These are phyloP conservation scores for Somateria mollissima DNA, from an alignment of 2,797 vertebrate genomes.

Conservation along the genomic window DNA sequence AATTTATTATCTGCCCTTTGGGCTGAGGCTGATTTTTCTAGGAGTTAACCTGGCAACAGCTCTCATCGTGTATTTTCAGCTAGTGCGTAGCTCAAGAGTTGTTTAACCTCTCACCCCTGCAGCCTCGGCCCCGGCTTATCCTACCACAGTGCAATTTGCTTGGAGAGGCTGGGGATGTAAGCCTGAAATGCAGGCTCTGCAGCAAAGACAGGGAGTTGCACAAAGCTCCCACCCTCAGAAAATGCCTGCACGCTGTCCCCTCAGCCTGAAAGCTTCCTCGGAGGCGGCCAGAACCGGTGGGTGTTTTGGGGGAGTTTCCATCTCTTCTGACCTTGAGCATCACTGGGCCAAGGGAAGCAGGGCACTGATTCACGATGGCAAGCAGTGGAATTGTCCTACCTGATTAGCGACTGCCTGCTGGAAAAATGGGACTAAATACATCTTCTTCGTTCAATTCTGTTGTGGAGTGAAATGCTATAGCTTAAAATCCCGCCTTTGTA, in stretches of 20 bases:
- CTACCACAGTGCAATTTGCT: accelerated
- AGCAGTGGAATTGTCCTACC: neutral
- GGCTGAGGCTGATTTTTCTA: neutral
- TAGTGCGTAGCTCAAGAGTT: neutral
- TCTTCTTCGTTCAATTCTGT: neutral
- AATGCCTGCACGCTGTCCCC: neutral
- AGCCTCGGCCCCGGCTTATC: neutral
- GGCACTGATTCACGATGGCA: neutral
- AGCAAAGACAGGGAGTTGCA: neutral
- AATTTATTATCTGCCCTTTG: neutral
- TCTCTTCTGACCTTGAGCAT: neutral
- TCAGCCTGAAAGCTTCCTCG: neutral
- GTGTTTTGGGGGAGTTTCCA: neutral
- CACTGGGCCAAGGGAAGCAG: neutral
- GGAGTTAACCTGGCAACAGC: conserved; percentile 4
- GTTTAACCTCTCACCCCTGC: neutral
- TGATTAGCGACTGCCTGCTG: neutral
- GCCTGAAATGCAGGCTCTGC: neutral
- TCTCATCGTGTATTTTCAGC: neutral
- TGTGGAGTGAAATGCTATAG: neutral
- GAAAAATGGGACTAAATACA: neutral
- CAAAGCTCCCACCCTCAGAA: neutral
- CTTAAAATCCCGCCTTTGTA: neutral
- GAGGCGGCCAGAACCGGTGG: neutral
- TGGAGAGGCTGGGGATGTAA: neutral